phyloP scores from a whole-genome alignment of 2,888 invertebrate genomes.

The Apotomis turbidana region DNA sequence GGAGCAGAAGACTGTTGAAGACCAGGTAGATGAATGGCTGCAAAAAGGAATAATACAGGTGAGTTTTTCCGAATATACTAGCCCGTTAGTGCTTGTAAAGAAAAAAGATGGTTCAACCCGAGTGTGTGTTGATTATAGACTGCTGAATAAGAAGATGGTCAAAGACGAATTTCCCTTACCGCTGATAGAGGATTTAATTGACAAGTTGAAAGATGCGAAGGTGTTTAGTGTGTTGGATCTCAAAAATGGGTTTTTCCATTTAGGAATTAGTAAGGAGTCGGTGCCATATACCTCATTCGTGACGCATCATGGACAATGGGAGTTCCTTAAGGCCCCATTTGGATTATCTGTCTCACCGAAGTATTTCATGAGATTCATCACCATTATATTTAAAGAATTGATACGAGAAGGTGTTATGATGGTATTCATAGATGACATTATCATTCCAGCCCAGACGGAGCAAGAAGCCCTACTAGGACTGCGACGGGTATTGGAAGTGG shows the following conservation, averaged over 20 bases:
- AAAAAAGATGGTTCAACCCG: conserved; percentile 43
- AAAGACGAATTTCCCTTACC: conserved; percentile 44
- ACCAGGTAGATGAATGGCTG: conserved; percentile 44
- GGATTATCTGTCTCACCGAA: conserved; percentile 44
- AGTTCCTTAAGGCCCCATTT: conserved; percentile 44
- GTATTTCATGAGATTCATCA: conserved; percentile 44
- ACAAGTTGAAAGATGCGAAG: conserved; percentile 8
- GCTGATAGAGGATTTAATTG: conserved; percentile 18
- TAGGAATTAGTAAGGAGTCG: conserved; percentile 24
- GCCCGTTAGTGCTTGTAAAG: conserved; percentile 41
- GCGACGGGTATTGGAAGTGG: conserved; percentile 12
- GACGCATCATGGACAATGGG: conserved; percentile 33
- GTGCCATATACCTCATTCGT: conserved; percentile 32
- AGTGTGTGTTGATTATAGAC: conserved; percentile 44
- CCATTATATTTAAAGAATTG: conserved; percentile 37
- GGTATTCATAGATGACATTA: conserved; percentile 28
- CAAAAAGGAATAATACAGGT: conserved; percentile 34
- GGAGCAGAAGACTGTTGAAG: conserved; percentile 42
- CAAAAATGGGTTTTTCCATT: conserved; percentile 28
- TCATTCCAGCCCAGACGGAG: conserved; percentile 24
- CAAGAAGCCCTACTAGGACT: conserved; percentile 18
- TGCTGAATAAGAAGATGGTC: conserved; percentile 43
- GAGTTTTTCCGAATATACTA: conserved; percentile 45
- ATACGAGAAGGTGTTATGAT: conserved; percentile 11
- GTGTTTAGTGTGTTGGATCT: conserved; percentile 24